Conservation (phyloP, 2,888 invertebrate genomes). For the Euphydryas editha region DNA sequence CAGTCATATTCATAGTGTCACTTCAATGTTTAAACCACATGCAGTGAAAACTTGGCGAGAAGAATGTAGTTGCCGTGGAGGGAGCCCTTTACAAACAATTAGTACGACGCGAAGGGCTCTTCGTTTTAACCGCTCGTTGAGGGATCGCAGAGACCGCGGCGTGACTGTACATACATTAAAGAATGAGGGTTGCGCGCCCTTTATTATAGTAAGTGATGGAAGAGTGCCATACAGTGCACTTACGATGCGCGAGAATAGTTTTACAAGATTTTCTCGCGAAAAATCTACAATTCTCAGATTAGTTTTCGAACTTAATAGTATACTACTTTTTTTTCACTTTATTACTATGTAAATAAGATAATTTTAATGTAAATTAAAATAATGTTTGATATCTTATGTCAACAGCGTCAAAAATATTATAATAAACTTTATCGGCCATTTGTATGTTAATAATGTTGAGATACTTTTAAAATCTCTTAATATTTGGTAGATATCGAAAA, state of each 20-base stretch:
- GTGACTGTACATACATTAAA: conserved; percentile 71
- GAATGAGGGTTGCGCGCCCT: conserved; percentile 58
- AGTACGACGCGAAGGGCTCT: conserved; percentile 62
- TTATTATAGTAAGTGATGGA: conserved; percentile 56
- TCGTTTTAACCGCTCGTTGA: conserved; percentile 70
- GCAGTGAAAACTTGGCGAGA: conserved; percentile 12
- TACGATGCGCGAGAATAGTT: conserved; percentile 7
- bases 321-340: no score
- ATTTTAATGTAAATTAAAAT: no score
- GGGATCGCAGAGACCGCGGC: conserved; percentile 55
- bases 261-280: not conserved
- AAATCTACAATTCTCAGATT: not conserved
- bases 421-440: no score
- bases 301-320: not conserved
- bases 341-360: no score
- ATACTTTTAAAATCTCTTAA: no score
- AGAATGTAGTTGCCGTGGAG: conserved; percentile 42
- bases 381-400: not conserved
- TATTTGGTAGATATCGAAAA: no score
- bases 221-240: conserved; percentile 44
- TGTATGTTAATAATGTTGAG: no score
- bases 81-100: conserved; percentile 68
- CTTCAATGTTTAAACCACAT: conserved; percentile 25
- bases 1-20: conserved; percentile 1
- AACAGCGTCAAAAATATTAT: not conserved